These are phyloP conservation scores for Plusia festucae DNA, from an alignment of 2,888 invertebrate species.

Conservation along the genomic window DNA sequence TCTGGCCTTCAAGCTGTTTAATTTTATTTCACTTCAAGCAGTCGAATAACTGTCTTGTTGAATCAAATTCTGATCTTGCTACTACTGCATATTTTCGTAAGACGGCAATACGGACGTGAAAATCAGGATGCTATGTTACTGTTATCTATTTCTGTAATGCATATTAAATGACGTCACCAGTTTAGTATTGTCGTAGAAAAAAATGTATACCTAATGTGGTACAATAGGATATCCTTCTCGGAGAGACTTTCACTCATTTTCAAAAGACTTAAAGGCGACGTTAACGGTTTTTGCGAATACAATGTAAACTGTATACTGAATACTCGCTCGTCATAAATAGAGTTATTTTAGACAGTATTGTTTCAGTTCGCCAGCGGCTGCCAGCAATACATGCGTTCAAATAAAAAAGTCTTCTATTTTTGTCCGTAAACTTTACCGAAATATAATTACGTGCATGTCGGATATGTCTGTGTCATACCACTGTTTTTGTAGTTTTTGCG, in stretches of 20 bases:
- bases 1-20: too few relatives aligned
- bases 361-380: conserved; percentile 39
- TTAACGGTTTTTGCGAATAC: conserved; percentile 22
- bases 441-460: conserved; percentile 26
- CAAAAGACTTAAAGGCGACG: conserved; percentile 17
- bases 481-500: conserved; percentile 15
- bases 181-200: too few relatives aligned
- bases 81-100: too few relatives aligned
- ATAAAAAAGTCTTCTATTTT: conserved; percentile 52
- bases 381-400: conserved; percentile 46
- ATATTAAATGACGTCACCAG: neutral
- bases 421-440: conserved; percentile 36
- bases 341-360: conserved; percentile 45
- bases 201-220: too few relatives aligned
- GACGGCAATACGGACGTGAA: neutral
- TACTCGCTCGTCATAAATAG: conserved; percentile 36
- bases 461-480: conserved; percentile 34
- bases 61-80: neutral
- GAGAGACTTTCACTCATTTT: conserved; percentile 37
- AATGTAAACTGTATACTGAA: conserved; percentile 25
- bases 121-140: neutral
- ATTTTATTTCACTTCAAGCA: too few relatives aligned
- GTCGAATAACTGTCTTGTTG: too few relatives aligned
- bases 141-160: neutral
- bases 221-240: conserved; percentile 10